Evolutionary conservation across 2,113 vertebrate genomes (phyloP), one percentile per base, ranked within the genome.

Genomic region (Thamnophis sirtalis): DNA sequence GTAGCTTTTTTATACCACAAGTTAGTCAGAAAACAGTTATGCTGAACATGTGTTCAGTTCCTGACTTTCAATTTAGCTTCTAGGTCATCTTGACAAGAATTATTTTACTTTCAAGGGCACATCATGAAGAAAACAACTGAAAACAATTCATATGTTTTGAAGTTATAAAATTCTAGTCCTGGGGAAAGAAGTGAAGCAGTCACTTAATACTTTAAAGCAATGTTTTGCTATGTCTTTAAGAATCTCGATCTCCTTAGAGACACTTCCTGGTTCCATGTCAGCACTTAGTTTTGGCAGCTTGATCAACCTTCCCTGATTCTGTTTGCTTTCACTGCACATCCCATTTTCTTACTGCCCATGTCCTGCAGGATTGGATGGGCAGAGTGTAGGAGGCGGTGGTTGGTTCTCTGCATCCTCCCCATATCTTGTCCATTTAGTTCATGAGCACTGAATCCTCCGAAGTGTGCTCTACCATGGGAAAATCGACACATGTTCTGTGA

Each of bases 381-480:
- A 98, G 97, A 97, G 97, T 97, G 96, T 98, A 98, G 98, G 97
- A 98, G 98, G 98, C 98, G 96, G 98, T 98, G 98, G 97, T 98
- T 98, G 97, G 98, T 97, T 96, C 96, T 97, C 96, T 96, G 96
- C 96, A 93, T 97, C 97, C 93, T 98, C 98, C 98, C 98, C 98
- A 97, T 98, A 97, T 98, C 97, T 98, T 97, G 97, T 98, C 97
- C 98, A 97, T 98, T 97, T 98, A 98, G 97, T 97, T 98, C 97
- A 96, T 96, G 98, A 98, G 97, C 98, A 98, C 96, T 97, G 98
- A 98, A 98, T 97, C 98, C 98, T 99, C 98, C 98, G 98, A 98
- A 98, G 98, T 98, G 98, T 99, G 98, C 98, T 99, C 98, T 98
- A 97, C 98, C 98, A 98, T 97, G 98, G 97, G 98, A 98, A 98